Conservation (phyloP, 2,113 vertebrate species). For the Bambusicola thoracicus region DNA sequence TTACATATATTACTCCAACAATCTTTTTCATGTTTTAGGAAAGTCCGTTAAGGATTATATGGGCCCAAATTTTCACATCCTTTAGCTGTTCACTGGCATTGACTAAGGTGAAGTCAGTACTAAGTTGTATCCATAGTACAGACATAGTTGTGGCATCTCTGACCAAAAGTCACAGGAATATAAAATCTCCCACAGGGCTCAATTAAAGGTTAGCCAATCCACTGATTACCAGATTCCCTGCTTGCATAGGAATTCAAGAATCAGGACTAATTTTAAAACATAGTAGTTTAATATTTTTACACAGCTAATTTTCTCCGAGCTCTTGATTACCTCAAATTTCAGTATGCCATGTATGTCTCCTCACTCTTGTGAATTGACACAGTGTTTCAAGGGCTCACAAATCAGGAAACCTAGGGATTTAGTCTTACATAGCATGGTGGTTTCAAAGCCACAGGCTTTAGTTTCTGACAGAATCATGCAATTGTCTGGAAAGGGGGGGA, state of each 20-base stretch:
- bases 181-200: neutral
- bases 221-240: neutral
- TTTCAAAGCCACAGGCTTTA: neutral
- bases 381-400: neutral
- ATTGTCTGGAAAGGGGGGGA: neutral
- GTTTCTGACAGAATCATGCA: rapidly evolving
- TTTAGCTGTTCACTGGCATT: neutral
- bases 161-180: neutral
- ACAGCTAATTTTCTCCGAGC: too few species aligned
- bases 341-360: rapidly evolving
- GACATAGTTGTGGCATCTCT: neutral
- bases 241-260: neutral
- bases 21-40: neutral
- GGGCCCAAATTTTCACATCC: neutral
- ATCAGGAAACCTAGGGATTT: neutral
- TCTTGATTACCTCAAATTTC: neutral
- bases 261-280: too few species aligned
- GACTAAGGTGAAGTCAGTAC: neutral
- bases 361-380: neutral
- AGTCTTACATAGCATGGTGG: neutral
- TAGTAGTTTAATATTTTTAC: too few species aligned
- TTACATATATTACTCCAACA: neutral
- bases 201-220: neutral
- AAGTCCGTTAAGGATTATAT: neutral
- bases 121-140: neutral